phyloP scores from a whole-genome alignment of 2,113 vertebrate species.

The Chiloscyllium plagiosum region DNA sequence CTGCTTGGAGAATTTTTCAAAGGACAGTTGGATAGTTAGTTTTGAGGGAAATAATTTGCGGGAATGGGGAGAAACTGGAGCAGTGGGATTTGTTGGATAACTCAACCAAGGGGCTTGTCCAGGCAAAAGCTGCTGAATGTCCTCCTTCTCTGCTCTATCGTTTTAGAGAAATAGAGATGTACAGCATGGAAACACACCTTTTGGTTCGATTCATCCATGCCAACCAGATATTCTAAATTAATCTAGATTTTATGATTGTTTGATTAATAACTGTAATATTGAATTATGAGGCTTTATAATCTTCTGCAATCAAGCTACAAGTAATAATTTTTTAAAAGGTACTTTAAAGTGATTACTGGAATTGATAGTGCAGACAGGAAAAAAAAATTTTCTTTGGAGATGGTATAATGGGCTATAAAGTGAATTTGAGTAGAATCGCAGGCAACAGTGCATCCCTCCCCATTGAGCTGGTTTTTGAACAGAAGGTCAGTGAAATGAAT shows the following conservation, averaged over 20 bases:
- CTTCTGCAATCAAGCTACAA: background rate
- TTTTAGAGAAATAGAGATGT: too few species aligned
- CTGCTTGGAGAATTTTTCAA: background rate
- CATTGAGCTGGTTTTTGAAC: too few species aligned
- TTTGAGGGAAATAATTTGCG: background rate
- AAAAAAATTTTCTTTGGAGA: background rate
- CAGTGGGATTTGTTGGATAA: background rate
- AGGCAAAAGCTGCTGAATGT: background rate
- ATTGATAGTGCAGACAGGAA: background rate
- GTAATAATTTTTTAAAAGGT: background rate
- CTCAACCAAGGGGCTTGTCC: background rate
- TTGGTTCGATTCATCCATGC: too few species aligned
- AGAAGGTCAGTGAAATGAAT: too few species aligned
- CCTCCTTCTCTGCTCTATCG: background rate
- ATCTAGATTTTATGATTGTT: background rate
- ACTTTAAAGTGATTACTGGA: background rate
- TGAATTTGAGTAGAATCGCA: too few species aligned
- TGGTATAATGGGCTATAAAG: too few species aligned
- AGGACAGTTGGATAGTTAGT: background rate
- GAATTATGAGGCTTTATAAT: background rate
- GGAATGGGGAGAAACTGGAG: background rate
- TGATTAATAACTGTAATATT: background rate
- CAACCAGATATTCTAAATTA: too few species aligned
- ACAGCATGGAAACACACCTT: too few species aligned
- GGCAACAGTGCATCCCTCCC: too few species aligned